Evolutionary conservation across 2,797 vertebrate genomes (phyloP).

Genomic region (Oophaga sylvatica): DNA sequence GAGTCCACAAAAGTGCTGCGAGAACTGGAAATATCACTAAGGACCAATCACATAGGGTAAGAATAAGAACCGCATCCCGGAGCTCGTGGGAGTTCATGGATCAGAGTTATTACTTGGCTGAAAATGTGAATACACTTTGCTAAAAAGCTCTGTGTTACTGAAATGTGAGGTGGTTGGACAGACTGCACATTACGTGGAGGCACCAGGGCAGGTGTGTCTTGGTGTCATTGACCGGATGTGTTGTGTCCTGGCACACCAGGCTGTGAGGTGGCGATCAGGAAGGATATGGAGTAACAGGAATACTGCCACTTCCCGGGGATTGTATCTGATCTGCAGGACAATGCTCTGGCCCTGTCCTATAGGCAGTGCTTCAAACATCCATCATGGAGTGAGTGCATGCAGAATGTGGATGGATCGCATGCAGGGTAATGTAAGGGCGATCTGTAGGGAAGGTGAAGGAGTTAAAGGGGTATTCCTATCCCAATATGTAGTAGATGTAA

Average conservation of each 20-base stretch:
- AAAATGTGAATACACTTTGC: too few relatives aligned
- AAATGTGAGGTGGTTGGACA: too few relatives aligned
- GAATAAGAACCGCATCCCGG: conserved; percentile 41
- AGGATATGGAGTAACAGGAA: conserved; percentile 46
- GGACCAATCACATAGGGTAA: conserved; percentile 98
- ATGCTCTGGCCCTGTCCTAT: background rate
- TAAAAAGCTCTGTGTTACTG: too few relatives aligned
- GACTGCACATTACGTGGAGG: background rate
- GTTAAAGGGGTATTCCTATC: too few relatives aligned
- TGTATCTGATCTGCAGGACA: conserved; percentile 3
- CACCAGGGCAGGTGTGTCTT: conserved; percentile 14
- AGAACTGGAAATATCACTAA: conserved; percentile 94
- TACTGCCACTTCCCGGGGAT: conserved; percentile 26
- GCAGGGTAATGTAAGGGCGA: background rate
- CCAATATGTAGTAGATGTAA: too few relatives aligned
- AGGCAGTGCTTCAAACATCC: background rate
- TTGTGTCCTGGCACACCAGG: conserved; percentile 7
- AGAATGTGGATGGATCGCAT: background rate
- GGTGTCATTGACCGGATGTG: background rate
- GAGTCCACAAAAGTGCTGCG: conserved; percentile 94
- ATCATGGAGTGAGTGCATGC: background rate
- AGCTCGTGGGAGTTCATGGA: too few relatives aligned
- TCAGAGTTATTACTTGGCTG: background rate
- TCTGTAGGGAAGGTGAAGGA: background rate
- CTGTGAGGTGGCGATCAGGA: conserved; percentile 33